A percentile compares a stretch with the other conserved stretches of the same genome.
Conservation (phyloP, 2,113 vertebrate species). For the Campylomormyrus tamandua region DNA sequence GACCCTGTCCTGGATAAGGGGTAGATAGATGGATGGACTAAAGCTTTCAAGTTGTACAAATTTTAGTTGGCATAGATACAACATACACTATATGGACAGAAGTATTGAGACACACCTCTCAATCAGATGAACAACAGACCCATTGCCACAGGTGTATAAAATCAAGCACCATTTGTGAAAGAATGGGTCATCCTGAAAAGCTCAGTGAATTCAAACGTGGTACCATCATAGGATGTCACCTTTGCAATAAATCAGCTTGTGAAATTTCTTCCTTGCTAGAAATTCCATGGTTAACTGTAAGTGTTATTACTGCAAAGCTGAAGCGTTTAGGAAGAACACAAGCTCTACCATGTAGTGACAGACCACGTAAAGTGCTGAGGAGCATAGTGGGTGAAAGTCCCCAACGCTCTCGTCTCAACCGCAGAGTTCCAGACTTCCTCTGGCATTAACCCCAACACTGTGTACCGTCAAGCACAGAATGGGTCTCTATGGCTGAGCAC, state of each 20-base stretch:
- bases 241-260: not conserved
- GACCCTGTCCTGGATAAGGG: not conserved
- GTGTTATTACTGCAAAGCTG: not conserved
- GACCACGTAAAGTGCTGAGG: not conserved
- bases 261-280: not conserved
- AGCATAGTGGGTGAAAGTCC: not conserved
- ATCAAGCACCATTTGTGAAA: not conserved
- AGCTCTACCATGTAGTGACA: too few species aligned
- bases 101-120: not conserved
- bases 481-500: not conserved
- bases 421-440: not conserved
- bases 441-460: not conserved
- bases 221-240: not conserved
- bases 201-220: not conserved
- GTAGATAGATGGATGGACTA: not conserved
- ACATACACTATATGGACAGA: not conserved
- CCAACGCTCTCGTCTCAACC: not conserved
- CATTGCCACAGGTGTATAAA: not conserved
- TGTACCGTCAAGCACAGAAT: not conserved
- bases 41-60: not conserved
- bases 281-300: not conserved
- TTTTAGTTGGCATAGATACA: not conserved
- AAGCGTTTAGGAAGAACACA: not conserved
- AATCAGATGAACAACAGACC: not conserved
- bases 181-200: not conserved